phyloP scores from a whole-genome alignment of 2,797 vertebrate genomes.

The Hozukius guyotensis region DNA sequence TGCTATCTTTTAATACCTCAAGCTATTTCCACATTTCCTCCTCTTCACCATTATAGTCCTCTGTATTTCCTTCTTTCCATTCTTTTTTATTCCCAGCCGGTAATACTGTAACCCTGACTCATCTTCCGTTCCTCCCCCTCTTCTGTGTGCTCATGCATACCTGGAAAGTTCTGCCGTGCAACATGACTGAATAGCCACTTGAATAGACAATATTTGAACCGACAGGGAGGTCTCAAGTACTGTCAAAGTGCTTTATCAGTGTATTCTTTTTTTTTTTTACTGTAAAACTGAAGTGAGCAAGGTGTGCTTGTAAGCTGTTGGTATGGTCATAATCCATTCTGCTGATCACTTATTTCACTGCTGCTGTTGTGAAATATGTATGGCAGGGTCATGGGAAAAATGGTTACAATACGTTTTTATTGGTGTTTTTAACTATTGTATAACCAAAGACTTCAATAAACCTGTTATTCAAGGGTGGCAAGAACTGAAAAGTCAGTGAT shows the following conservation, averaged over 20 bases:
- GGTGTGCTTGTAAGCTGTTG: neutral
- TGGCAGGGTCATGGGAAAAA: neutral
- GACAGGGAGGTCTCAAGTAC: neutral
- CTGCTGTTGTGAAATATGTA: conserved; percentile 19
- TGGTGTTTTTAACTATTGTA: neutral
- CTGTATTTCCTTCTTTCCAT: conserved; percentile 39
- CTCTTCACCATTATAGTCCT: conserved; percentile 19
- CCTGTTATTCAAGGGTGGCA: neutral
- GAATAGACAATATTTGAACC: neutral
- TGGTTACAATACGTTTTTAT: neutral
- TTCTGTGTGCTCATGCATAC: conserved; percentile 22
- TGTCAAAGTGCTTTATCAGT: neutral
- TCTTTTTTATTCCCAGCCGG: conserved; percentile 36
- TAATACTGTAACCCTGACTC: conserved; percentile 50
- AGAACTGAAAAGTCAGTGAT: neutral
- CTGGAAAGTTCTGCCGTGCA: conserved; percentile 40
- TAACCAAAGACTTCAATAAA: neutral
- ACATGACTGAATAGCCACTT: conserved; percentile 10
- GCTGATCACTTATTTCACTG: conserved; percentile 1
- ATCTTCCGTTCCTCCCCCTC: conserved; percentile 31
- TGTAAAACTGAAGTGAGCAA: conserved; percentile 20
- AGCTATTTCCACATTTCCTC: conserved; percentile 40
- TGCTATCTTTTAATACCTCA: conserved; percentile 33
- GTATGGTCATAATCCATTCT: neutral
- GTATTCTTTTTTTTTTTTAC: neutral